A percentile compares a stretch with the other conserved stretches of the same genome.
Evolutionary conservation across 2,113 vertebrate species (phyloP).

Genomic region (Phalacrocorax pelagicus): DNA sequence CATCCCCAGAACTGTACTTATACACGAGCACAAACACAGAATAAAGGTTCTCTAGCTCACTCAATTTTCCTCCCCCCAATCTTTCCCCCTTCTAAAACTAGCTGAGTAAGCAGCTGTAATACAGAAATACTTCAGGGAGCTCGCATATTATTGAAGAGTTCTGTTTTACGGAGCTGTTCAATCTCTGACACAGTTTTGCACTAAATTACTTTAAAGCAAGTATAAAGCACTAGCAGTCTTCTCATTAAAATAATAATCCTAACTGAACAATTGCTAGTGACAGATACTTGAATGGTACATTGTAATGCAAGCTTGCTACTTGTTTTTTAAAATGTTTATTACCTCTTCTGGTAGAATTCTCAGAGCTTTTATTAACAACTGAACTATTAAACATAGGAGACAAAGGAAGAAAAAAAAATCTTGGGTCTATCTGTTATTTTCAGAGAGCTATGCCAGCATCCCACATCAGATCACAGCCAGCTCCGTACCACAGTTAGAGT

Average conservation of each 20-base stretch:
- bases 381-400: neutral
- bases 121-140: neutral
- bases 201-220: neutral
- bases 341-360: neutral
- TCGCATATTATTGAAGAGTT: neutral
- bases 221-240: neutral
- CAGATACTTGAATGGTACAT: neutral
- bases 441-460: neutral
- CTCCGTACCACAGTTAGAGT: neutral
- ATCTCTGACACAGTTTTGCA: neutral
- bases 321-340: neutral
- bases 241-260: neutral
- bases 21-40: neutral
- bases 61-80: neutral
- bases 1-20: neutral
- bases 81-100: neutral
- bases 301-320: neutral
- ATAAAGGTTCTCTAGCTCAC: neutral
- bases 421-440: neutral
- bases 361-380: neutral
- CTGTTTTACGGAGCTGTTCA: neutral
- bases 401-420: neutral
- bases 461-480: neutral
- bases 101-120: neutral
- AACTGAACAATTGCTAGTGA: neutral